phyloP scores from a whole-genome alignment of 2,797 vertebrate species.

The Oryzias dopingdopingensis region DNA sequence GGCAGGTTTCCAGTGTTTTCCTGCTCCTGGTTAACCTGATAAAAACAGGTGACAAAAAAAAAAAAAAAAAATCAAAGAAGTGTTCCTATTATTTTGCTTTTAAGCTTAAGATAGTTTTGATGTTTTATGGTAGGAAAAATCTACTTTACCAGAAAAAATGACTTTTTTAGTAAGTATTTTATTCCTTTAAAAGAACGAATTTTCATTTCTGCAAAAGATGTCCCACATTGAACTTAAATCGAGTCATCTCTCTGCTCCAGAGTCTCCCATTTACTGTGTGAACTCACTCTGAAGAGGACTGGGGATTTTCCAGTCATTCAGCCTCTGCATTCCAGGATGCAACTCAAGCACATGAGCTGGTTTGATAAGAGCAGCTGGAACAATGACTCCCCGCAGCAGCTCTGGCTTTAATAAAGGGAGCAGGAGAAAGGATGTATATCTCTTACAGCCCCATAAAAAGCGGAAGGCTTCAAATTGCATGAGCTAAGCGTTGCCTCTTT shows the following conservation, averaged over 20 bases:
- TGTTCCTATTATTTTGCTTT: too few species aligned
- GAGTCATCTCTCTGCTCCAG: not conserved
- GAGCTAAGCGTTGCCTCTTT: conserved; percentile 25
- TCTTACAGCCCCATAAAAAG: conserved; percentile 26
- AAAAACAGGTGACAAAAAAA: too few species aligned
- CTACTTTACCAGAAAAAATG: too few species aligned
- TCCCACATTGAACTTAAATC: not conserved
- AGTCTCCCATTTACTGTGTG: conserved; percentile 10
- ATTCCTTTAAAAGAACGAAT: not conserved
- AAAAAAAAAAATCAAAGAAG: too few species aligned
- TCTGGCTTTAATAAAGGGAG: conserved; percentile 21
- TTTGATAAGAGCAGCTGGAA: conserved; percentile 54
- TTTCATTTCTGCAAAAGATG: not conserved
- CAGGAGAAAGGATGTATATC: conserved; percentile 23
- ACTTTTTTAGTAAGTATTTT: too few species aligned
- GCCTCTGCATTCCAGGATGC: conserved; percentile 63
- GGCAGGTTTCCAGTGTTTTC: conserved; percentile 24
- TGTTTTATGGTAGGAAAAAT: too few species aligned
- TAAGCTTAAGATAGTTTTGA: too few species aligned
- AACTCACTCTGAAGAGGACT: conserved; percentile 4
- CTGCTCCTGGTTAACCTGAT: too few species aligned
- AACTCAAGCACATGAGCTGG: conserved; percentile 55
- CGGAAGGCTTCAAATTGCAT: conserved; percentile 17
- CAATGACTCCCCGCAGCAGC: conserved; percentile 37
- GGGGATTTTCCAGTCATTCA: conserved; percentile 61